Base-by-base conservation (phyloP, 2,888 invertebrate genomes). In the Ischnus inquisitorius region DNA sequence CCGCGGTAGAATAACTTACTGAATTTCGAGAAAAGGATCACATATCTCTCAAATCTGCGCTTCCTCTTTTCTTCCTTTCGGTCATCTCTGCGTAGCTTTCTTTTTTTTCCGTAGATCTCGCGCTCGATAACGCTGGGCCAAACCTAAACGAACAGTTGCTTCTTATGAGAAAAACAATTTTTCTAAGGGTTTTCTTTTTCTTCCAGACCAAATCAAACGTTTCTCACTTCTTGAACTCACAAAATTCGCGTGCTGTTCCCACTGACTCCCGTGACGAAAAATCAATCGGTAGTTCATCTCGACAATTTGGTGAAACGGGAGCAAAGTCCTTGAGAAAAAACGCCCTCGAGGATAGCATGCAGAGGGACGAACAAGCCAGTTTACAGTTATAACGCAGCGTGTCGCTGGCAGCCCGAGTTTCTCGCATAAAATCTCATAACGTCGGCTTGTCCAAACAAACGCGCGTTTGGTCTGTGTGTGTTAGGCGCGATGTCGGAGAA, bases 381-480 rank as follows among this genome's bases (percentile, higher is more conserved):
- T 19, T 19, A 48, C 60, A 34, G 39, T 22, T 14, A 39, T 34
- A 19, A 3, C 10, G 46, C 16, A 60, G 46, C 14, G 16, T 28
- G 25, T 14, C 25, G 57, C 14, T 6, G 19, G 39, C 39, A 8
- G 76, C 71, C 83, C 81, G 85, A 87, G 87, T 83, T 85, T 87
- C 87, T 88, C 88, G 87, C 89, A 91, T 91, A 90, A 92, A 92
- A 90, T 91, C 91, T 91, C 92, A 90, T 91, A 91, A 91, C 90
- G 90, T 88, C 85, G 57, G 54, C 89, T 89, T 90, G 91, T 91
- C 88, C 89, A 92, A 92, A 92, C 89, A 92, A 92, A 92, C 91
- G 82, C 82, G 62, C 77, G 75, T 60, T n/a, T 64, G 76, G 68
- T 68, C 71, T 54, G 65, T 79, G 82, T 69, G 48, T 43, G 76